phyloP scores from a whole-genome alignment of 2,888 invertebrate species.

The Dascillus cervinus region DNA sequence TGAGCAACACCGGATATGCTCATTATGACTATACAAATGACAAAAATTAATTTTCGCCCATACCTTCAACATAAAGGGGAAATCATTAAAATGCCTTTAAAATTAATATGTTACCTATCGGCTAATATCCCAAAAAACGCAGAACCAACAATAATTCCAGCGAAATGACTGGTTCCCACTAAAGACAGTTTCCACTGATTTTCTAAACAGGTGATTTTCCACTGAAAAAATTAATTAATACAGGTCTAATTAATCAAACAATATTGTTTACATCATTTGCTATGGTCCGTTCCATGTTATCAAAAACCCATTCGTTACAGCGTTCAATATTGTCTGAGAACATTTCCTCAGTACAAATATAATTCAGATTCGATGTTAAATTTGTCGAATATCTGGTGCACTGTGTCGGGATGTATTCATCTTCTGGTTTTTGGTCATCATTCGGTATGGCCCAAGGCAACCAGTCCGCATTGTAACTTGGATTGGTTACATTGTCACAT shows the following conservation, averaged over 20 bases:
- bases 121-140: conserved; percentile 52
- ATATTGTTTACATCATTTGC: conserved; percentile 51
- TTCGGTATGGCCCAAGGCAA: conserved; percentile 45
- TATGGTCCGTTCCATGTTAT: conserved; percentile 46
- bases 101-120: conserved; percentile 32
- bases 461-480: conserved; percentile 42
- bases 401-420: conserved; percentile 29
- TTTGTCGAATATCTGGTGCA: conserved; percentile 33
- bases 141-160: conserved; percentile 55
- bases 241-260: conserved; percentile 1
- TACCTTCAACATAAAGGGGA: conserved; percentile 38
- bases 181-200: conserved; percentile 55
- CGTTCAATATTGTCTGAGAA: conserved; percentile 37
- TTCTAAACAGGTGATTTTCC: conserved; percentile 52
- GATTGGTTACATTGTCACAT: conserved; percentile 43
- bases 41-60: conserved; percentile 52
- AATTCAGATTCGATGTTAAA: too few species aligned
- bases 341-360: conserved; percentile 37
- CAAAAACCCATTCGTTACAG: conserved; percentile 49
- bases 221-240: conserved; percentile 37
- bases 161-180: conserved; percentile 55
- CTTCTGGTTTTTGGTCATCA: conserved; percentile 11
- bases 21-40: conserved; percentile 51
- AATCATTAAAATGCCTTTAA: not conserved
- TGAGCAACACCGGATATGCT: conserved; percentile 50